These are phyloP conservation scores for Megaceryle alcyon DNA, from an alignment of 2,797 vertebrate species.

Conservation along the genomic window DNA sequence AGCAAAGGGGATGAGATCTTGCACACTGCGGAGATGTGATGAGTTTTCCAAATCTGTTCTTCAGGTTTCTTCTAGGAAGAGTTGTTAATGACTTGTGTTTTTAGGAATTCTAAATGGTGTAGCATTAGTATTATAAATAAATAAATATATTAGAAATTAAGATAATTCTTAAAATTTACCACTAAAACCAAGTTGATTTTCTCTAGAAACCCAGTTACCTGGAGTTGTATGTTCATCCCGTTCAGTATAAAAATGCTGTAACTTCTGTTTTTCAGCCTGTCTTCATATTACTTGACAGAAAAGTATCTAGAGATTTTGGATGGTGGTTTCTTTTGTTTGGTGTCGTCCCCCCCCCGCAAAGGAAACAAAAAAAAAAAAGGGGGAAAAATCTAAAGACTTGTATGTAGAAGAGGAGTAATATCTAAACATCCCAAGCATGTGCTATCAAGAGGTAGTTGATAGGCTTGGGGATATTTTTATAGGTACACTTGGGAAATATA, in stretches of 20 bases:
- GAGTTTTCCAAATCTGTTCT: not conserved
- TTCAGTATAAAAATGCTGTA: not conserved
- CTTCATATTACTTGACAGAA: not conserved
- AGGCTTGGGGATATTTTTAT: not conserved
- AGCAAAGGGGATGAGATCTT: not conserved
- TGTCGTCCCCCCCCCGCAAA: not conserved
- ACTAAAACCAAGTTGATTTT: not conserved
- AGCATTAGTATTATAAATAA: not conserved
- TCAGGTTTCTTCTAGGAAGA: not conserved
- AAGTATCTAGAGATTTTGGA: not conserved
- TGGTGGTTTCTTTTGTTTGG: not conserved
- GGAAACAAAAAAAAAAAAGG: not conserved
- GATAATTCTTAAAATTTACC: not conserved
- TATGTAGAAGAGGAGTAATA: not conserved
- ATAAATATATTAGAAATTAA: not conserved
- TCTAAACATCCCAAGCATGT: not conserved
- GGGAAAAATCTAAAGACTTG: not conserved
- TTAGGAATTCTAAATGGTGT: not conserved
- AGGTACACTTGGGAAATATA: not conserved
- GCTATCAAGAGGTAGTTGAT: not conserved
- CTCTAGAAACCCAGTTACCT: not conserved
- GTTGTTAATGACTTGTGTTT: not conserved
- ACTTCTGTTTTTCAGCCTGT: not conserved
- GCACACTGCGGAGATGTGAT: not conserved
- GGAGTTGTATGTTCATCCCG: not conserved